Conservation (phyloP, 2,797 vertebrate genomes). For the Dermochelys coriacea region DNA sequence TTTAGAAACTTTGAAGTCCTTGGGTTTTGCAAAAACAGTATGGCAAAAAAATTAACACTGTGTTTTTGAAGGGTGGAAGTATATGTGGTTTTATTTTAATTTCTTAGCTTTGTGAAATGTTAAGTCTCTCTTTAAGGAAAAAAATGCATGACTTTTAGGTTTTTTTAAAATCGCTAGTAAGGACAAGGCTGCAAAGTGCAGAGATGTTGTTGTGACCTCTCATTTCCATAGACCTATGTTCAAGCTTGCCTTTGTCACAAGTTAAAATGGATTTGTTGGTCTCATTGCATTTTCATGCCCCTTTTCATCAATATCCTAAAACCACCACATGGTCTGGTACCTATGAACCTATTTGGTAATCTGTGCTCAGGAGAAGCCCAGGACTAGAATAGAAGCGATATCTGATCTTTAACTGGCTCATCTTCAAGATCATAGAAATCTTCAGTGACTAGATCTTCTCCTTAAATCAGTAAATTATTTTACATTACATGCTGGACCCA, state of each 20-base stretch:
- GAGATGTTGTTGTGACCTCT: neutral
- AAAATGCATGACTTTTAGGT: neutral
- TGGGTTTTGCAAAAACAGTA: neutral
- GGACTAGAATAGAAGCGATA: neutral
- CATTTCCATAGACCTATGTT: neutral
- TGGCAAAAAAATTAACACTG: fast-evolving
- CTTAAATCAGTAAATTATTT: neutral
- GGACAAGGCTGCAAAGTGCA: neutral
- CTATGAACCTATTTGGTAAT: fast-evolving
- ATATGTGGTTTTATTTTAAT: neutral
- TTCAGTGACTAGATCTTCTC: neutral
- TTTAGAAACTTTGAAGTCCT: neutral
- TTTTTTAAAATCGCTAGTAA: neutral
- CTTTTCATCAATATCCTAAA: neutral
- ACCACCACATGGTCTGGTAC: neutral
- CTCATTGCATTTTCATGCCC: neutral
- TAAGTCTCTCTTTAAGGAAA: neutral
- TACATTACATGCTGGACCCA: neutral
- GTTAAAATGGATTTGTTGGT: neutral
- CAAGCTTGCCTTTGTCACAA: neutral
- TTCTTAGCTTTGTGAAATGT: neutral
- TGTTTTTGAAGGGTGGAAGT: neutral
- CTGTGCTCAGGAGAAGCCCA: neutral
- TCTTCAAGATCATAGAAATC: neutral
- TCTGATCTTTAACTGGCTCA: neutral